These are phyloP conservation scores for Ichneumoninae sp. DNA, from an alignment of 2,888 invertebrate genomes.

Conservation along the genomic window DNA sequence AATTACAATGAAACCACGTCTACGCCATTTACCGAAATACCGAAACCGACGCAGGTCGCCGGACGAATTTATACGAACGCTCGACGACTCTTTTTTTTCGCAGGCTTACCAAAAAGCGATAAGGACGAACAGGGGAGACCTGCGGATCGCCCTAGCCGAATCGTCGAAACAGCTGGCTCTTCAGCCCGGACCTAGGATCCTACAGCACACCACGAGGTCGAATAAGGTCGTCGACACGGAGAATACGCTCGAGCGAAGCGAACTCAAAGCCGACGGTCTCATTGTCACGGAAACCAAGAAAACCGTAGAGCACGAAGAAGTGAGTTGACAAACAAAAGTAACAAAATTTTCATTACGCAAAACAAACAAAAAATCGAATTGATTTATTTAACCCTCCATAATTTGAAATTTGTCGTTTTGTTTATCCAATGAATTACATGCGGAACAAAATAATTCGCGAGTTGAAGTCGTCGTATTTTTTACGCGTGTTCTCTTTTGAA, in stretches of 20 bases:
- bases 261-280: constrained; percentile 92
- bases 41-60: background rate
- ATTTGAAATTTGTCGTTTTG: background rate
- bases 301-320: constrained; percentile 93
- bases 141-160: constrained; percentile 88
- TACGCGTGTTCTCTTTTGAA: background rate
- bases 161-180: constrained; percentile 88
- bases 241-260: constrained; percentile 91
- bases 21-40: background rate
- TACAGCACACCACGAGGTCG: constrained; percentile 91
- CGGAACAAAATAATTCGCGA: background rate
- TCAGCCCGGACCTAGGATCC: constrained; percentile 88
- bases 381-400: background rate
- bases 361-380: background rate
- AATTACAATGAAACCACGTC: constrained; percentile 5
- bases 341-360: background rate
- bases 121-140: constrained; percentile 87
- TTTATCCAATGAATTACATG: background rate
- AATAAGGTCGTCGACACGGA: constrained; percentile 94
- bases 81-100: constrained; percentile 81
- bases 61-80: background rate
- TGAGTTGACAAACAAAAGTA: constrained; percentile 68
- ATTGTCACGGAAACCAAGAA: constrained; percentile 94
- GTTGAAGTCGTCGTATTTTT: background rate
- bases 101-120: constrained; percentile 92